Base-by-base conservation (phyloP, 2,797 vertebrate genomes). In the Pipistrellus nathusii region DNA sequence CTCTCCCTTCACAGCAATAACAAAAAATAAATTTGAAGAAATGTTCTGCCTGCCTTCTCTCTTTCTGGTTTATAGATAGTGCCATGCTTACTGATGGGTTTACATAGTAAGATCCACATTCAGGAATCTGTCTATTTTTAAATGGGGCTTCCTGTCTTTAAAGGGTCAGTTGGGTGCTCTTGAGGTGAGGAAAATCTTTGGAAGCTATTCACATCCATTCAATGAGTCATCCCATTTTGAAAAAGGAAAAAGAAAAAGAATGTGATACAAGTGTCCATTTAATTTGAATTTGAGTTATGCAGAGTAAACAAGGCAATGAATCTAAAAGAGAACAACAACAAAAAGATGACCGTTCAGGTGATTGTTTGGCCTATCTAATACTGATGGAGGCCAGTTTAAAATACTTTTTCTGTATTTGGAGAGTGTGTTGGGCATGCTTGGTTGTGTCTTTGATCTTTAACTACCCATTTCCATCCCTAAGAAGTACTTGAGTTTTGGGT, bases 1-100 rank as follows among this genome's bases (percentile, higher is more conserved):
- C 94, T 88, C 59, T 97, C 96, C 92, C 96, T 94, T 46, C 27
- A 59, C 30, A 8, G 96, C 94, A 96, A 96, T 96, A 96, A 95
- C 73, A 85, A 95, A 93, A 96, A 95, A 88, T 96, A 95, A 96
- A 93, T 95, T 75, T 59, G 59, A 93, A 92, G 48, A 94, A 96
- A 76, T 64, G 53, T 32, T 95, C 71, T 94, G 44, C 53, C 71
- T 94, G 44, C 53, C 73, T 91, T 94, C 64, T 95, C 72, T 86
- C 87, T 94, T 71, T 87, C 87, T 92, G 81, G 94, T 91, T 95
- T 93, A 94, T 73, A 94, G 77, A 92, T 48, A 84, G 59, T 86
- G 32, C 41, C 17, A 17, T 25, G 30, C 59, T 94, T 94, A 96
- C 82, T 91, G 90, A 88, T 88, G 77, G 59, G 64, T 93, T 96